Conservation (phyloP, 2,113 vertebrate genomes). For the Halichoeres trimaculatus region DNA sequence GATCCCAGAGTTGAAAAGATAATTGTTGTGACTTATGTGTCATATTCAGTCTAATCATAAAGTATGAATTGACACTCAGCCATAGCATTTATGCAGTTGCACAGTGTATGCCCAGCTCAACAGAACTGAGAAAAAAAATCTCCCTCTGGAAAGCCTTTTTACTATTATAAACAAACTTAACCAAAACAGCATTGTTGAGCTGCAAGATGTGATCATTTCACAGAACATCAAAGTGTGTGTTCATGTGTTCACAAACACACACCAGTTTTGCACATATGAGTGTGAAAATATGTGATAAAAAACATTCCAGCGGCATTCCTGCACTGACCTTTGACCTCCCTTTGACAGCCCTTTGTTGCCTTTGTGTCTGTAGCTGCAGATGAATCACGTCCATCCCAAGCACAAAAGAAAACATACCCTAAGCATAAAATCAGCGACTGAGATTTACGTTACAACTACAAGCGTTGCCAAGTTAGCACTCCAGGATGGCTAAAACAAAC, state of each 20-base stretch:
- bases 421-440: background rate
- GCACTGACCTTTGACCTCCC: constrained; percentile 59
- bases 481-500: background rate
- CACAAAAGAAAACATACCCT: background rate
- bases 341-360: constrained; percentile 52
- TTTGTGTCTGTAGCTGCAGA: constrained; percentile 31
- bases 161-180: constrained; percentile 3
- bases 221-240: background rate
- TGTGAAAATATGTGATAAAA: constrained; percentile 55
- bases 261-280: constrained; percentile 8
- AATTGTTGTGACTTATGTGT: no score
- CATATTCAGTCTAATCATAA: no score
- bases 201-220: constrained; percentile 4
- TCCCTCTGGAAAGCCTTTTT: constrained; percentile 1
- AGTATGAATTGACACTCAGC: no score
- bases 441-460: background rate
- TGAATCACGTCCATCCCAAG: constrained; percentile 35
- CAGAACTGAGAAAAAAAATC: constrained; percentile 19
- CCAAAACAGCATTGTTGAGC: constrained; percentile 32
- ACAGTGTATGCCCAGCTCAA: background rate
- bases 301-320: constrained; percentile 64
- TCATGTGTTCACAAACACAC: background rate
- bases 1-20: no score
- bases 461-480: background rate
- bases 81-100: no score